Conservation (phyloP, 2,888 invertebrate genomes). For the Macrostomum cliftonense region DNA sequence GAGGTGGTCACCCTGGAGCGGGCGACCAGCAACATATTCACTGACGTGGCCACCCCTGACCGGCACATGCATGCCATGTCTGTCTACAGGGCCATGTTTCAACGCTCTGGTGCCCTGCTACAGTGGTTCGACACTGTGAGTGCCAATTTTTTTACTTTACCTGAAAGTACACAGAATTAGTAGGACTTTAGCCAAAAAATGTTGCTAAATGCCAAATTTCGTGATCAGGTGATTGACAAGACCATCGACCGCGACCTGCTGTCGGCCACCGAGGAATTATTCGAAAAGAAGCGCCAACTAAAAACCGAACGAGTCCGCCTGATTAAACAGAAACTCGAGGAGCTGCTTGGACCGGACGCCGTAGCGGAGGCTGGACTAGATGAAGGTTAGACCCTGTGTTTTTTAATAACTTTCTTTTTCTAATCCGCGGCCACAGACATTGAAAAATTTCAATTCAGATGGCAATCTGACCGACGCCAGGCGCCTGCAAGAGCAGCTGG, state of each 20-base stretch:
- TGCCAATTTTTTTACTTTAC: too few species aligned
- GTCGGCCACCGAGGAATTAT: slow-evolving; percentile 34
- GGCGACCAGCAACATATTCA: slow-evolving; percentile 40
- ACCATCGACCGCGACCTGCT: slow-evolving; percentile 41
- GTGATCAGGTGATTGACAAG: slow-evolving; percentile 37
- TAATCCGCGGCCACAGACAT: too few species aligned
- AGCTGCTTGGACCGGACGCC: slow-evolving; percentile 21
- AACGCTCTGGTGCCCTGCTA: slow-evolving; percentile 38
- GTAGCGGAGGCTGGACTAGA: slow-evolving; percentile 12
- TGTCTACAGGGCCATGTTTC: slow-evolving; percentile 39
- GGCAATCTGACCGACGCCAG: slow-evolving; percentile 14
- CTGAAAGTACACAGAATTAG: too few species aligned
- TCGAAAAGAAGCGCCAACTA: slow-evolving; percentile 34
- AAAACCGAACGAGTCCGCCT: slow-evolving; percentile 39
- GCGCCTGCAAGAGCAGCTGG: slow-evolving; percentile 25
- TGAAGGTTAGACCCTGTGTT: background rate
- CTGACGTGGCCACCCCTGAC: slow-evolving; percentile 39
- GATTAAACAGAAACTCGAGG: slow-evolving; percentile 36
- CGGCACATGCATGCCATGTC: slow-evolving; percentile 37
- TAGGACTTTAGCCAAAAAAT: too few species aligned
- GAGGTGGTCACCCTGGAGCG: slow-evolving; percentile 37
- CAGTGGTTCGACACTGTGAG: slow-evolving; percentile 41
- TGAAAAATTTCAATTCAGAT: too few species aligned
- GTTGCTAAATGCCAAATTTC: too few species aligned
- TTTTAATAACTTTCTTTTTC: too few species aligned